Evolutionary conservation across 2,113 vertebrate genomes (phyloP).

Genomic region (Cottus gobio): DNA sequence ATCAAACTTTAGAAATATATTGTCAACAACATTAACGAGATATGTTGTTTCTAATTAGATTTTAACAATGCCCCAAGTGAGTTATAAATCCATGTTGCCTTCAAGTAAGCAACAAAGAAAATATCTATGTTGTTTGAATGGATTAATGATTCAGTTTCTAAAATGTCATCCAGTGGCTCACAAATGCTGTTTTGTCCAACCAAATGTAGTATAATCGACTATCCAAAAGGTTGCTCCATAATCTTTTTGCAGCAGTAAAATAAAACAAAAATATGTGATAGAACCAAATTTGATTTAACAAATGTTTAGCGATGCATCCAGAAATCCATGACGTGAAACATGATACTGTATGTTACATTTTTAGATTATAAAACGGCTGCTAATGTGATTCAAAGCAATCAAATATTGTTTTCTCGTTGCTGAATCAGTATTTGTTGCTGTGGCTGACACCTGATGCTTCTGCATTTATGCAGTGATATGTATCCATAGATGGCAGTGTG

Average conservation of each 20-base stretch:
- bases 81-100: background rate
- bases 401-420: background rate
- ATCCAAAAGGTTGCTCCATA: background rate
- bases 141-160: background rate
- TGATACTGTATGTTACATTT: background rate
- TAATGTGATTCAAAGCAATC: background rate
- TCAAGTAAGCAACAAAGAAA: background rate
- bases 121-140: background rate
- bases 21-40: background rate
- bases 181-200: background rate
- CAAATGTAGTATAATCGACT: background rate
- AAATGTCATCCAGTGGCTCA: background rate
- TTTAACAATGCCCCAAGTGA: background rate
- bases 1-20: background rate
- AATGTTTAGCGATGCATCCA: background rate
- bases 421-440: background rate
- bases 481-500: constrained; percentile 80
- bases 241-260: background rate
- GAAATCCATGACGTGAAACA: background rate
- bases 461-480: constrained; percentile 18
- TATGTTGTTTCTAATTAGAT: background rate
- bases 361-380: background rate
- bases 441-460: constrained; percentile 14
- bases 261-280: background rate
- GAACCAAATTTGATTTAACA: background rate